Percentiles rank a stretch among this genome's conserved stretches.
Conservation (phyloP, 2,888 invertebrate genomes). For the Megaustenia siamemsis region DNA sequence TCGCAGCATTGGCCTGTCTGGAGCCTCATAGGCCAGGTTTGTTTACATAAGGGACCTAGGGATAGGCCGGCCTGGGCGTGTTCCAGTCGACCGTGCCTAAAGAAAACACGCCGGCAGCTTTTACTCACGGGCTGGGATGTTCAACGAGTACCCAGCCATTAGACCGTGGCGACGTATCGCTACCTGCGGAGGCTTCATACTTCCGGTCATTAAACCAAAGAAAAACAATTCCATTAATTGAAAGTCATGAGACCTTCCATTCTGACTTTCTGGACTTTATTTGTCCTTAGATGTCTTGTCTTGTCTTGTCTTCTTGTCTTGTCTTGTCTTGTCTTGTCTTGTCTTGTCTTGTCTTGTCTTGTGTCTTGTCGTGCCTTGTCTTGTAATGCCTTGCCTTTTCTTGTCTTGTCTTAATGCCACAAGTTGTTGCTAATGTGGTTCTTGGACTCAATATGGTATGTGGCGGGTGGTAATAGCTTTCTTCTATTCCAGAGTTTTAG, state of each 20-base stretch:
- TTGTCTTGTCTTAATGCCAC: no score
- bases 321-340: background rate
- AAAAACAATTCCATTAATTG: background rate
- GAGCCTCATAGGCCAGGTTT: background rate
- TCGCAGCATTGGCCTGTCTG: background rate
- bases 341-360: background rate
- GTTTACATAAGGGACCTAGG: background rate
- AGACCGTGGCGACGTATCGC: background rate
- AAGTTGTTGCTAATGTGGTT: no score
- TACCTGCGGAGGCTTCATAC: background rate
- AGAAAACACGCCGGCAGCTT: background rate
- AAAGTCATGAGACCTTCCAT: background rate
- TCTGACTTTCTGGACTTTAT: background rate
- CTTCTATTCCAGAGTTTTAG: no score
- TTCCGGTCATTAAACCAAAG: slow-evolving; percentile 19
- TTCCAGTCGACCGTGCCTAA: background rate
- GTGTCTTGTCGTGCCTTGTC: no score
- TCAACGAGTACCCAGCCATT: background rate
- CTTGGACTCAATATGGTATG: no score
- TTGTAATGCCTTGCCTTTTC: no score
- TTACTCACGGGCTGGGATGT: background rate
- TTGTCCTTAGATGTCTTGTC: no score
- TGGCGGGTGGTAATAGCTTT: no score
- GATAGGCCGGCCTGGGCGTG: background rate
- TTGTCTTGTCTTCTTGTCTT: background rate